Evolutionary conservation across 2,797 vertebrate species (phyloP), one percentile per base, ranked within the genome.

Genomic region (Acipenser ruthenus): DNA sequence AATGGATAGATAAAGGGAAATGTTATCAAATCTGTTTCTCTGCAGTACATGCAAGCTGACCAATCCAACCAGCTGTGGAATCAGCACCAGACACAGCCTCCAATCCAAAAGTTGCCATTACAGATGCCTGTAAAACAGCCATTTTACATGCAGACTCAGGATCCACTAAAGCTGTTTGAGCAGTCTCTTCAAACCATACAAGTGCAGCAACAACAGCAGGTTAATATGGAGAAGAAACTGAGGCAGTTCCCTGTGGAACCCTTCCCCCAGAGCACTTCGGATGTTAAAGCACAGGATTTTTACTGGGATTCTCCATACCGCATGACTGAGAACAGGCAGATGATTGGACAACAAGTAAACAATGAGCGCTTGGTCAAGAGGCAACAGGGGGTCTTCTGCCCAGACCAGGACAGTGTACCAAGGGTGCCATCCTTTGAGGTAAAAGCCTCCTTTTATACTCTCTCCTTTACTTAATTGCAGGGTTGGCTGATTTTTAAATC

Each of bases 151-250:
- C 85, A 92, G 23, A 67, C 90, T 67, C 95, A 94, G 81, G 93
- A 97, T 64, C 88, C 93, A 69, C 88, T 96, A 66, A 98, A 95
- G 77, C 86, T 96, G 71, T 96, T 94, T 73, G 95, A 97, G 82
- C 92, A 93, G 75, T 90, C 88, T 55, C 75, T 91, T 76, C 86
- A 87, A 74, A 81, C 88, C 68, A 83, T 89, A 0, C 79, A 88
- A 69, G 83, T 91, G 86, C 91, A 93, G 82, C 85, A 92, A 68
- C 87, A 89, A 75, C 75, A 75, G 0, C 81, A 65, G 47, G 50
- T 81, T 74, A 79, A 9, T 72, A 83, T 95, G 76, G 95, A 97
- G 83, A 98, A 98, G 85, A 96, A 96, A 84, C 89, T 94, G 84
- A 97, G 96, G 84, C 82, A 86, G 90, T 98, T 92, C 72, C 89